Conservation (phyloP, 1,140 invertebrate genomes). For the Drosophila bifasciata region DNA sequence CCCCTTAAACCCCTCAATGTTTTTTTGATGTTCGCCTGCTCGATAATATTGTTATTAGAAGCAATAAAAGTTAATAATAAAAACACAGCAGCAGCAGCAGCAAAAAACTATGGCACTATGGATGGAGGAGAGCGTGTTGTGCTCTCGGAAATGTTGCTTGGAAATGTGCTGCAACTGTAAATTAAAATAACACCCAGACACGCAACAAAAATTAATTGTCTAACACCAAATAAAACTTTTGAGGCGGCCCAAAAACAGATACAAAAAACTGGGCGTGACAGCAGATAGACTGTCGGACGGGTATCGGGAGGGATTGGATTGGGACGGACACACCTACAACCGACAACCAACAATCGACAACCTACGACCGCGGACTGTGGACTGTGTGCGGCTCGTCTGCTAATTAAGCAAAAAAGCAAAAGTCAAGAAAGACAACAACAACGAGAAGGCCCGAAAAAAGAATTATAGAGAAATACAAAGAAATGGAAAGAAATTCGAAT, state of each 20-base stretch:
- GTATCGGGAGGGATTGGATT: conserved; percentile 15
- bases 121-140: conserved; percentile 57
- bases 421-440: conserved; percentile 5
- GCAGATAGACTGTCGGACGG: conserved; percentile 12
- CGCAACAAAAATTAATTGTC: conserved; percentile 83
- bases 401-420: conserved; percentile 73
- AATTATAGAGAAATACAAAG: conserved; percentile 41
- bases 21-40: conserved; percentile 54
- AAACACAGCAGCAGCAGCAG: conserved; percentile 24
- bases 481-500: conserved; percentile 78
- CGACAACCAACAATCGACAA: too few species aligned
- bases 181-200: conserved; percentile 80
- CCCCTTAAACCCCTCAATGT: conserved; percentile 6
- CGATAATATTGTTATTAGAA: conserved; percentile 60
- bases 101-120: conserved; percentile 17
- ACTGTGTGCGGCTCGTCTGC: conserved; percentile 58
- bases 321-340: conserved; percentile 66
- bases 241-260: conserved; percentile 28
- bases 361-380: background rate
- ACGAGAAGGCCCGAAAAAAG: conserved; percentile 21
- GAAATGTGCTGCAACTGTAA: conserved; percentile 69
- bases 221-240: conserved; percentile 82
- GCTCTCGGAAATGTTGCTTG: background rate
- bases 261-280: conserved; percentile 64
- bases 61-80: conserved; percentile 54